These are phyloP conservation scores for Tanaodytes sp. DNA, from an alignment of 2,888 invertebrate genomes.

Conservation along the genomic window DNA sequence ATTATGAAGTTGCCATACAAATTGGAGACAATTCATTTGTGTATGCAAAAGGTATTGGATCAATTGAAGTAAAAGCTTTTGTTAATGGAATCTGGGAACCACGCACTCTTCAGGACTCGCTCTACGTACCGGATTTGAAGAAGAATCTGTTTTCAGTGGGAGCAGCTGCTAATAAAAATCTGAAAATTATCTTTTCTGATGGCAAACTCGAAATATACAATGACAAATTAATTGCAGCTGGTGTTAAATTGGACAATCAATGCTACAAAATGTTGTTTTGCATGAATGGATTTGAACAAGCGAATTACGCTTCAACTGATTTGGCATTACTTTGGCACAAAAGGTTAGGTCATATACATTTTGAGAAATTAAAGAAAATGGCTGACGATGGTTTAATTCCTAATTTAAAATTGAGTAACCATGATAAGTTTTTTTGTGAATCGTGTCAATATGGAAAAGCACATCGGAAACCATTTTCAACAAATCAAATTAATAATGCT, in stretches of 20 bases:
- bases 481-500: too few relatives aligned
- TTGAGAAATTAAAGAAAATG: background rate
- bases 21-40: constrained; percentile 15
- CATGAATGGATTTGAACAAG: too few relatives aligned
- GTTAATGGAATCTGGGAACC: background rate
- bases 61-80: background rate
- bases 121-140: constrained; percentile 14
- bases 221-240: too few relatives aligned
- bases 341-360: background rate
- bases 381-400: too few relatives aligned
- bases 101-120: background rate
- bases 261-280: too few relatives aligned
- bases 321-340: background rate
- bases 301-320: background rate
- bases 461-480: background rate
- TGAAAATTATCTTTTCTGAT: too few relatives aligned
- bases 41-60: background rate
- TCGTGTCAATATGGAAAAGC: constrained; percentile 8
- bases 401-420: too few relatives aligned
- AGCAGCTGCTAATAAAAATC: constrained; percentile 5
- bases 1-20: too few relatives aligned
- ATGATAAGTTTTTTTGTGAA: constrained; percentile 3
- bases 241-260: too few relatives aligned
- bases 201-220: too few relatives aligned
- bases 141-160: constrained; percentile 47